Percentiles rank a stretch among this genome's conserved stretches.
These are phyloP conservation scores for Pterostichus madidus DNA, from an alignment of 2,888 invertebrate species.

Conservation along the genomic window DNA sequence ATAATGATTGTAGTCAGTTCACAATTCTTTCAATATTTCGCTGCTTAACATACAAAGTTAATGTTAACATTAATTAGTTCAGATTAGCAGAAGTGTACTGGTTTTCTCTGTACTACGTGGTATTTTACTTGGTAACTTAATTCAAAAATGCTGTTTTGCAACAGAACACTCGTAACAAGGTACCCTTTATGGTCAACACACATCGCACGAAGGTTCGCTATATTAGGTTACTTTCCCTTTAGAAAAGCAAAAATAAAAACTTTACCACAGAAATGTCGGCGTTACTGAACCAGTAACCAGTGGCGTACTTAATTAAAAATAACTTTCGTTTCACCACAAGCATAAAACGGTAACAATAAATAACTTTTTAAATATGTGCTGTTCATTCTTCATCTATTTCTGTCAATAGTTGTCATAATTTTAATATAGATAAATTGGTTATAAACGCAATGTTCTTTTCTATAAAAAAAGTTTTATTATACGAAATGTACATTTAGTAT, in stretches of 20 bases:
- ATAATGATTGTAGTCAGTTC: no score
- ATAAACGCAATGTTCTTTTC: no score
- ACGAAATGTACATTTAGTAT: no score
- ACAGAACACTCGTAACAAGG: constrained; percentile 1
- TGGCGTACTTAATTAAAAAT: constrained; percentile 29
- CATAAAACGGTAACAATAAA: background rate
- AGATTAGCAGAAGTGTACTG: background rate
- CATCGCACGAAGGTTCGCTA: background rate
- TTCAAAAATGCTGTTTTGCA: constrained; percentile 33
- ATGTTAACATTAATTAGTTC: background rate
- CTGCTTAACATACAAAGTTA: background rate
- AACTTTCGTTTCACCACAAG: no score
- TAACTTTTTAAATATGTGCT: no score
- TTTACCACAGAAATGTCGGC: constrained; percentile 45
- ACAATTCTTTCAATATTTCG: no score
- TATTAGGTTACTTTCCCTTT: constrained; percentile 53
- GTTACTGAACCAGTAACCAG: constrained; percentile 25
- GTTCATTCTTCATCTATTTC: background rate
- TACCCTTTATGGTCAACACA: constrained; percentile 44
- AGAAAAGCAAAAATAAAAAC: constrained; percentile 35
- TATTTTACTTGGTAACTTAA: constrained; percentile 22
- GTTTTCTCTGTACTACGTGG: background rate
- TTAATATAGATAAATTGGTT: background rate
- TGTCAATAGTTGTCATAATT: constrained; percentile 15
- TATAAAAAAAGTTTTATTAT: no score